Evolutionary conservation across 2,888 invertebrate genomes (phyloP), one percentile per base, ranked within the genome.

Genomic region (Himalopsyche anomala): DNA sequence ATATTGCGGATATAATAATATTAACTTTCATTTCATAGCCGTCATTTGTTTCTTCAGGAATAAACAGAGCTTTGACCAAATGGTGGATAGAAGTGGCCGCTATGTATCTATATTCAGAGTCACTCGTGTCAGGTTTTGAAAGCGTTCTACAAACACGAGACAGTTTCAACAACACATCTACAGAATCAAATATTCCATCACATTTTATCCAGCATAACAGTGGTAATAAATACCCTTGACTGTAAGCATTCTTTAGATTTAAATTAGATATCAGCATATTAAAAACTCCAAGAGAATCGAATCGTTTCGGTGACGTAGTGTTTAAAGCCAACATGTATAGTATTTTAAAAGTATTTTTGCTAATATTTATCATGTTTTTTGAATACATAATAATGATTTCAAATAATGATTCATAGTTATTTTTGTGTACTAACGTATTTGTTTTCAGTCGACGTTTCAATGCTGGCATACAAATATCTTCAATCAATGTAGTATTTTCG

Each of bases 61-160:
- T 89, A 9, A 87, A 45, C 89, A 92, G 91, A 28, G 89, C 87
- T 62, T 88, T 88, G 42, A 91, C 91, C 45, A 93, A 88, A 89
- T 92, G 92, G 90, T 92, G 92, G 88, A 92, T 92, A 36, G 92
- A 91, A 83, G 91, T 88, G 79, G 91, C 91, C 82, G 92, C 91
- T 88, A 92, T 91, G 38, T 90, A 89, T 90, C 93, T 91, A 91
- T 92, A 91, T 85, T 92, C 92, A 12, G 91, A 90, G 90, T 93
- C 92, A 51, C 90, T 89, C 62, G 88, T 90, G 87, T 92, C 91
- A 85, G 91, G 91, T 87, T 91, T 89, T 90, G 91, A 90, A 62
- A 92, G 88, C 42, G 89, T 89, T 42, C 89, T 89, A 87, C 92
- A 90, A 12, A 90, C 89, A 84, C 90, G 89, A 38, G 91, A 90